Evolutionary conservation across 2,113 vertebrate species (phyloP), one percentile per base, ranked within the genome.

Genomic region (Poeciliopsis prolifica): DNA sequence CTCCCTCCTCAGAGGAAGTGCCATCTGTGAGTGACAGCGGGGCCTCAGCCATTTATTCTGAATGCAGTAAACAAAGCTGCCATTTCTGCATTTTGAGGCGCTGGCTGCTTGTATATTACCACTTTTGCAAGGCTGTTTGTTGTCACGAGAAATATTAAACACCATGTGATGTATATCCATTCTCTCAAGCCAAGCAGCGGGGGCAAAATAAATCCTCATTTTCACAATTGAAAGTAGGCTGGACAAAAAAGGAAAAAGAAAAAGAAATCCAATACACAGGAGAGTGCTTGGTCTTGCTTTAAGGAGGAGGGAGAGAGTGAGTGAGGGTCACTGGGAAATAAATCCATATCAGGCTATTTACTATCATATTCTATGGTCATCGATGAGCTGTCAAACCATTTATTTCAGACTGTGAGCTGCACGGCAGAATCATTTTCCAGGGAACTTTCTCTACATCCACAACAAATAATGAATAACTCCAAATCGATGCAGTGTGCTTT

Each of bases 11-110:
- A 84, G 71, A 91, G 90, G 91, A 93, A 92, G 89, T 82, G 87
- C 91, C 92, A 92, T 93, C 89, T 93, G 92, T 92, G 89, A 93
- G 89, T 92, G 91, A 91, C 89, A 93, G 91, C 85, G 87, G 90
- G 87, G 86, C 85, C 86, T 86, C 87, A 11, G 86, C 86, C 83
- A 90, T 92, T 91, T 91, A 87, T 91, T 89, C 69, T 77, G 70
- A 91, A 90, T 60, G 87, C 80, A 75, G 87, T 87, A 92, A 92
- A 93, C 88, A 91, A 89, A 90, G 85, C 90, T 88, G 88, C 80
- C 81, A 76, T 90, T 90, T 87, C 83, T 87, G 82, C 88, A 83
- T 91, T 89, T 73, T 63, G 70, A 81, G 77, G 65, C 65, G 33
- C 74, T 82, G 31, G 62, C 81, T 81, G 75, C 71, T 82, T 51